phyloP scores from a whole-genome alignment of 1,140 invertebrate genomes.

The Zaprionus africanus region DNA sequence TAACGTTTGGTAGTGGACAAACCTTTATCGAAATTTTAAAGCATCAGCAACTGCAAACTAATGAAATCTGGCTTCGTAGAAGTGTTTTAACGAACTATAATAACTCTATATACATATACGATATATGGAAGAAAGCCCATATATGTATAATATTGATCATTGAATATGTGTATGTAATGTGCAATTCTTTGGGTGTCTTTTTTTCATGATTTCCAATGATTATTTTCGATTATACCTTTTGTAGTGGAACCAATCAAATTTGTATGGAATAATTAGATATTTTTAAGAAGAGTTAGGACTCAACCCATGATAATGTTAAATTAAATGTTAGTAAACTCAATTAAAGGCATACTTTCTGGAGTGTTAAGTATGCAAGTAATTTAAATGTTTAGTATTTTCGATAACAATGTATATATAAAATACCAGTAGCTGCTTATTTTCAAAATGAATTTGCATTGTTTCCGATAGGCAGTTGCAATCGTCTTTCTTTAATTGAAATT shows the following conservation, averaged over 20 bases:
- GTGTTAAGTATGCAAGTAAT: constrained; percentile 14
- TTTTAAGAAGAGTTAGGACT: neutral
- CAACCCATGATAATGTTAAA: constrained; percentile 28
- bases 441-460: neutral
- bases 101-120: constrained; percentile 31
- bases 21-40: constrained; percentile 35
- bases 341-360: constrained; percentile 3
- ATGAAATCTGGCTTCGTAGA: constrained; percentile 81
- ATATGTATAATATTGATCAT: constrained; percentile 25
- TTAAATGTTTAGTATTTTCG: constrained; percentile 1
- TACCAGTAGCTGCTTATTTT: constrained; percentile 5
- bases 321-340: constrained; percentile 42
- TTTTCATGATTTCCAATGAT: constrained; percentile 4
- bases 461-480: neutral
- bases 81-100: constrained; percentile 81
- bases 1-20: constrained; percentile 8
- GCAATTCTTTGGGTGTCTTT: constrained; percentile 18
- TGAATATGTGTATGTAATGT: constrained; percentile 23
- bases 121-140: constrained; percentile 18
- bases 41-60: constrained; percentile 51
- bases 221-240: neutral
- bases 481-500: neutral
- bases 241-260: constrained; percentile 6
- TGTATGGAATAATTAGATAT: neutral
- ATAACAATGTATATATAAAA: neutral